A percentile compares a stretch with the other conserved stretches of the same genome.
Evolutionary conservation across 64 coral and sea anemone species (phyloP).

Genomic region (Trachythela sp.): DNA sequence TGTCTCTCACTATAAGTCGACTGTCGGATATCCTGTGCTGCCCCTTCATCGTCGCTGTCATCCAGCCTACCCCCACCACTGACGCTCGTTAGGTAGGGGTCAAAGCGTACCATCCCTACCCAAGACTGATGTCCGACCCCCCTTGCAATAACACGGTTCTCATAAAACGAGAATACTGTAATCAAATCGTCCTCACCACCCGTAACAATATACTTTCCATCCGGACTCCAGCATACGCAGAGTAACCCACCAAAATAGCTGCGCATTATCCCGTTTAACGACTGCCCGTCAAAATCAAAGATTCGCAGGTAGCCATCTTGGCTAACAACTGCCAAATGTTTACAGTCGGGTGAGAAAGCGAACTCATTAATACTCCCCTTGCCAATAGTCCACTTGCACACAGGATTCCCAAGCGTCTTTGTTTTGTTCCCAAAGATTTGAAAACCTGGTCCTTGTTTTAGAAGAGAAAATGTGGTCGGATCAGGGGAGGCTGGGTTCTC

Average conservation of each 20-base stretch:
- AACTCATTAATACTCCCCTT: constrained; percentile 85
- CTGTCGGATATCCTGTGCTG: constrained; percentile 46
- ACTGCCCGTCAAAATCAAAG: constrained; percentile 97
- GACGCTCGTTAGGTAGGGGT: constrained; percentile 92
- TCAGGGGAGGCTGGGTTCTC: constrained; percentile 67
- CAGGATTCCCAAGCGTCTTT: constrained; percentile 84
- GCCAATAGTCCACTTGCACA: constrained; percentile 96
- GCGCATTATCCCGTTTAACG: constrained; percentile 92
- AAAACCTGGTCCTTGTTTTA: constrained; percentile 97
- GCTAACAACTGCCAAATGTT: constrained; percentile 85
- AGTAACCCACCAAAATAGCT: constrained; percentile 94
- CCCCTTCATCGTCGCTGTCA: constrained; percentile 93
- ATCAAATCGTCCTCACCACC: constrained; percentile 94
- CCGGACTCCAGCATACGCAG: constrained; percentile 97
- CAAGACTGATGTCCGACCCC: constrained; percentile 88
- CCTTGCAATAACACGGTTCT: constrained; percentile 76
- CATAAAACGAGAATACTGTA: constrained; percentile 87
- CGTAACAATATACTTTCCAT: constrained; percentile 92
- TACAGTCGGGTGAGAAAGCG: constrained; percentile 97
- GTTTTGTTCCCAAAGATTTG: constrained; percentile 80
- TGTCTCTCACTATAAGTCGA: not conserved
- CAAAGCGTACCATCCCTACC: constrained; percentile 91
- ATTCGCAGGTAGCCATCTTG: constrained; percentile 89
- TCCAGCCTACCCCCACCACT: constrained; percentile 71
- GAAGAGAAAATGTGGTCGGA: constrained; percentile 65